Base-by-base conservation (phyloP, 1,140 invertebrate genomes). In the Parapsyche elsis region DNA sequence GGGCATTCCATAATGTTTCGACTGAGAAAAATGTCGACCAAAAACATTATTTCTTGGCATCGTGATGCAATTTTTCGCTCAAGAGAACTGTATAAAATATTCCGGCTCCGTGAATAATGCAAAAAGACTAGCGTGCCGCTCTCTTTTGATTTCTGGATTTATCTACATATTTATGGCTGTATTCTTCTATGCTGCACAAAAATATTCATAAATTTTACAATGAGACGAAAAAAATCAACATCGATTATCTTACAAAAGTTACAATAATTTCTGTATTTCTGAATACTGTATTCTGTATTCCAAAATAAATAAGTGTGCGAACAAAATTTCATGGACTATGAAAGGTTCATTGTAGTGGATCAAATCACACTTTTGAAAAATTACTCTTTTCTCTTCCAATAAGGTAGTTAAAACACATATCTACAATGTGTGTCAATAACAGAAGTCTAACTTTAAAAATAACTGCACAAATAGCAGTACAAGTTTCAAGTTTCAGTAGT, bases 31-130 rank as follows among this genome's bases (percentile, higher is more conserved):
- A 67, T 67, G 61, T 67, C 61, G 61, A 67, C 61, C 61, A 23
- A 67, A 38, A 67, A 67, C 61, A 67, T 67, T 67, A 67, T 67
- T 67, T 67, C 61, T 67, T 67, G 61, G 61, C 61, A 67, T 23
- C 61, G 61, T 67, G 61, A 67, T 67, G 61, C 61, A 67, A 67
- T 67, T 67, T 67, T 26, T 67, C 61, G 61, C 61, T 67, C 24
- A 67, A 67, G 24, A 67, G 61, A 67, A 67, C 61, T 67, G 61
- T 23, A 67, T 67, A 67, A 67, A 67, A 67, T 67, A 67, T 67
- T 67, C 24, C 24, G 61, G 19, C 61, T 67, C 24, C 24, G 61
- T 26, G 61, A 67, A 67, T 23, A 67, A 67, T 67, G 61, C 19
- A 67, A 67, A 67, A 67, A 21, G 61, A 67, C 24, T 23, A 5